phyloP scores from a whole-genome alignment of 2,888 invertebrate species.

The Hemithea aestivaria region DNA sequence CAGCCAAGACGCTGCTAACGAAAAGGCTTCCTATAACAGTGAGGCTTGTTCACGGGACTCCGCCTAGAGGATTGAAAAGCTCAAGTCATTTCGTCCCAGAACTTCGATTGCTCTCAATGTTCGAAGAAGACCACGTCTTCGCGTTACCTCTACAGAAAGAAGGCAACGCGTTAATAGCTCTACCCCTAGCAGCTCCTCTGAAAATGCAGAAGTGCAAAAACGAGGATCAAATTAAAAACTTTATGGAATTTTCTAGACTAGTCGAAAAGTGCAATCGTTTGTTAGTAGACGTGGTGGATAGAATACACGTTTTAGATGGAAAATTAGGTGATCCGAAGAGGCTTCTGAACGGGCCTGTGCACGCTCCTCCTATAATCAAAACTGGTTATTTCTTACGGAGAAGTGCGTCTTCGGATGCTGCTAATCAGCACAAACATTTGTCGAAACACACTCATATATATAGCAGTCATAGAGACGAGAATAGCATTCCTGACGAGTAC shows the following conservation, averaged over 20 bases:
- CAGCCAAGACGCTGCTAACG: conserved; percentile 90
- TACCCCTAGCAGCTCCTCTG: conserved; percentile 91
- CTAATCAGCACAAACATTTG: conserved; percentile 77
- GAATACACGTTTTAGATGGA: conserved; percentile 89
- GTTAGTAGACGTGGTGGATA: conserved; percentile 87
- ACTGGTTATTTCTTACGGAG: conserved; percentile 86
- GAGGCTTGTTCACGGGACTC: conserved; percentile 92
- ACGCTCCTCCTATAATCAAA: conserved; percentile 71
- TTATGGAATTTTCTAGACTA: conserved; percentile 87
- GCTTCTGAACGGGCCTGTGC: conserved; percentile 62
- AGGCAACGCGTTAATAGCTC: conserved; percentile 86
- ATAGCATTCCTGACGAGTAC: conserved; percentile 88
- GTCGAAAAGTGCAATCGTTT: conserved; percentile 88
- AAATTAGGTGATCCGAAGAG: conserved; percentile 84
- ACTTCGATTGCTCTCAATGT: conserved; percentile 88
- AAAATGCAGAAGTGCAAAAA: conserved; percentile 91
- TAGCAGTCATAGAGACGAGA: conserved; percentile 81
- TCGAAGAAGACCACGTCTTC: conserved; percentile 92
- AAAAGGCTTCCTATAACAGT: conserved; percentile 96
- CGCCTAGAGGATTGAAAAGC: conserved; percentile 90
- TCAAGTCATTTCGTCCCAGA: conserved; percentile 91
- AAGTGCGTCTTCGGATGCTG: conserved; percentile 88
- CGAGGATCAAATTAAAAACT: conserved; percentile 87
- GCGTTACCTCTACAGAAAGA: conserved; percentile 91
- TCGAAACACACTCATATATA: conserved; percentile 75